Conservation (phyloP, 2,113 vertebrate genomes). For the Neotragus moschatus region DNA sequence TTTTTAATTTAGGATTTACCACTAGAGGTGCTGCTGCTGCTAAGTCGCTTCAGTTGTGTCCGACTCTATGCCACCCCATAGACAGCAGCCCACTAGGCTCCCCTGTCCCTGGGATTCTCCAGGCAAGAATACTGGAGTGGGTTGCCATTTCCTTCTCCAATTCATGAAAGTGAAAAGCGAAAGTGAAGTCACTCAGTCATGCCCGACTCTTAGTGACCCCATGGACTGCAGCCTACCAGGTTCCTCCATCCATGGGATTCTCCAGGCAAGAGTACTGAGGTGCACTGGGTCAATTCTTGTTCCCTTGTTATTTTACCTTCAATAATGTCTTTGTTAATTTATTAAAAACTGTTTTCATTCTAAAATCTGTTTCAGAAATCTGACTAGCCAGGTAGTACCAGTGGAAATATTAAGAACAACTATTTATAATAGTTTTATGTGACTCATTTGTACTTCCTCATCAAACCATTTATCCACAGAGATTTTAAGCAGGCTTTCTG, state of each 20-base stretch:
- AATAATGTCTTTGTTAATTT: not conserved
- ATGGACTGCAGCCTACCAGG: no score
- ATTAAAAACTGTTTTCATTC: not conserved
- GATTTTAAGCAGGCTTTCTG: conserved; percentile 40
- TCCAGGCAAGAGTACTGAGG: no score
- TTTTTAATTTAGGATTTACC: not conserved
- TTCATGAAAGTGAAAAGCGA: no score
- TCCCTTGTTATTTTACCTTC: not conserved
- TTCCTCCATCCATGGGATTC: no score
- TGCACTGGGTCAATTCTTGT: not conserved
- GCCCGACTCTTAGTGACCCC: no score
- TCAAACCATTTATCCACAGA: conserved; percentile 25
- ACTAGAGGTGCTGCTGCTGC: not conserved
- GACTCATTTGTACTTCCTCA: conserved; percentile 36
- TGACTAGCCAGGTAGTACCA: not conserved
- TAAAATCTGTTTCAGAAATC: conserved; percentile 27
- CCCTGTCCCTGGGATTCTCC: no score
- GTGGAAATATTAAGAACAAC: conserved; percentile 3
- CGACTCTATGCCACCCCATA: no score
- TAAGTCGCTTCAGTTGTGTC: no score
- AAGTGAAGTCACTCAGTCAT: no score
- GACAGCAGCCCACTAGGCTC: no score
- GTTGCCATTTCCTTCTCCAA: no score
- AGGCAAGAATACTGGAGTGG: no score
- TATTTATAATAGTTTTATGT: conserved; percentile 18